A percentile compares a stretch with the other conserved stretches of the same genome.
phyloP scores from a whole-genome alignment of 2,113 vertebrate genomes.

The Seriola quinqueradiata region DNA sequence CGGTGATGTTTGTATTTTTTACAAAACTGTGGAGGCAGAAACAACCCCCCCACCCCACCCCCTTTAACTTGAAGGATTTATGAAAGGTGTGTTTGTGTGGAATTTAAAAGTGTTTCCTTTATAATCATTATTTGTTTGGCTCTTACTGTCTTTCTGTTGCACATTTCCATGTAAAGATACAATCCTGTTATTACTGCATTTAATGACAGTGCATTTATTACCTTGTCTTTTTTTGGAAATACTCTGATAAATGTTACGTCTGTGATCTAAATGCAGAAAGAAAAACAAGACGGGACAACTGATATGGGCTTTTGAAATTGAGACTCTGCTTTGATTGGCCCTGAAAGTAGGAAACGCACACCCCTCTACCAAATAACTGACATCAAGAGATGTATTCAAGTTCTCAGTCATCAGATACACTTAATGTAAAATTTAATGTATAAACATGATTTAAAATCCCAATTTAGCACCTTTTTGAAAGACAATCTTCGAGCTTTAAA shows the following conservation, averaged over 20 bases:
- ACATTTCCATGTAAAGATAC: neutral
- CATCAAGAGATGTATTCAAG: neutral
- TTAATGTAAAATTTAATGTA: neutral
- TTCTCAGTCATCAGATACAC: neutral
- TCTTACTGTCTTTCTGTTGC: neutral
- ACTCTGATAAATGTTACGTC: neutral
- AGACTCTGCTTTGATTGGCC: neutral
- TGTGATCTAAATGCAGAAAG: neutral
- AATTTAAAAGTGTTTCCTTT: constrained; percentile 1
- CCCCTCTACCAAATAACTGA: neutral
- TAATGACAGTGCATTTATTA: neutral
- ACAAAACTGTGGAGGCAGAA: neutral
- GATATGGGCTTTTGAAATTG: neutral
- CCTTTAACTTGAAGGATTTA: neutral
- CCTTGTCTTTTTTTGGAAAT: neutral
- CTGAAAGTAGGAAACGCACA: neutral
- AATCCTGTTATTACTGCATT: neutral
- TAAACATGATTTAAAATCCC: neutral
- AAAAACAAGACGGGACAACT: neutral
- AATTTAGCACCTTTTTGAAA: neutral
- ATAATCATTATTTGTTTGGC: neutral
- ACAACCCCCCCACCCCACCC: neutral
- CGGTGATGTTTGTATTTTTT: neutral
- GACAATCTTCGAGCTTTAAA: neutral
- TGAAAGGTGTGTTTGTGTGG: constrained; percentile 1